Percentiles rank a stretch among this genome's conserved stretches.
phyloP scores from a whole-genome alignment of 2,113 vertebrate genomes.

The Nothobranchius furzeri region DNA sequence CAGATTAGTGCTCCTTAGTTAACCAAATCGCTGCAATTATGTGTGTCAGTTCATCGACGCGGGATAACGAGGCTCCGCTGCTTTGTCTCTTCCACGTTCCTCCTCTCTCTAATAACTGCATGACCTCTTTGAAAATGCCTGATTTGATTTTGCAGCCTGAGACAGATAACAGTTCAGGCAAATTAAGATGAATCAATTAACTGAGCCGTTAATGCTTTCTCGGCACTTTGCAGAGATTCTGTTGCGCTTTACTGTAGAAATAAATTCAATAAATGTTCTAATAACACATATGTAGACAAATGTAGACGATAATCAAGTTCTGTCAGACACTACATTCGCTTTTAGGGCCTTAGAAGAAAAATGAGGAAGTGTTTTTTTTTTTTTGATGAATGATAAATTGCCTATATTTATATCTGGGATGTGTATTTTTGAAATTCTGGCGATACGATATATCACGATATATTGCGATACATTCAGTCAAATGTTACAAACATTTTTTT shows the following conservation, averaged over 20 bases:
- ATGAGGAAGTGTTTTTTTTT: no score
- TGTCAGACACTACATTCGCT: no score
- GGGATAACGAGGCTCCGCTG: conserved; percentile 26
- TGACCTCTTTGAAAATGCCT: conserved; percentile 20
- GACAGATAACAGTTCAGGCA: conserved; percentile 6
- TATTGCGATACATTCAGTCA: no score
- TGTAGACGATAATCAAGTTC: no score
- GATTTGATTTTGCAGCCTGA: conserved; percentile 18
- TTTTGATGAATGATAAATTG: no score
- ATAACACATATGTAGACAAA: no score
- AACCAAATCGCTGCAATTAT: conserved; percentile 71
- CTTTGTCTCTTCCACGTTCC: conserved; percentile 26
- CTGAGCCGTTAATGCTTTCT: neutral
- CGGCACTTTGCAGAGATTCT: neutral
- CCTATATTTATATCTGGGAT: no score
- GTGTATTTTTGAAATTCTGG: no score
- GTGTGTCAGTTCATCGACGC: conserved; percentile 52
- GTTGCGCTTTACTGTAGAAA: neutral
- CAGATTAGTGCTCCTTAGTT: conserved; percentile 69
- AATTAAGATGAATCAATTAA: conserved; percentile 17
- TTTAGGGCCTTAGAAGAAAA: no score
- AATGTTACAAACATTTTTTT: no score
- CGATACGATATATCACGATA: no score
- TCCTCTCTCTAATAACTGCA: conserved; percentile 5
- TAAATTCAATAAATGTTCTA: neutral